Percentiles rank a stretch among this genome's conserved stretches.
Conservation (phyloP, 2,888 invertebrate genomes). For the Arge pagana region DNA sequence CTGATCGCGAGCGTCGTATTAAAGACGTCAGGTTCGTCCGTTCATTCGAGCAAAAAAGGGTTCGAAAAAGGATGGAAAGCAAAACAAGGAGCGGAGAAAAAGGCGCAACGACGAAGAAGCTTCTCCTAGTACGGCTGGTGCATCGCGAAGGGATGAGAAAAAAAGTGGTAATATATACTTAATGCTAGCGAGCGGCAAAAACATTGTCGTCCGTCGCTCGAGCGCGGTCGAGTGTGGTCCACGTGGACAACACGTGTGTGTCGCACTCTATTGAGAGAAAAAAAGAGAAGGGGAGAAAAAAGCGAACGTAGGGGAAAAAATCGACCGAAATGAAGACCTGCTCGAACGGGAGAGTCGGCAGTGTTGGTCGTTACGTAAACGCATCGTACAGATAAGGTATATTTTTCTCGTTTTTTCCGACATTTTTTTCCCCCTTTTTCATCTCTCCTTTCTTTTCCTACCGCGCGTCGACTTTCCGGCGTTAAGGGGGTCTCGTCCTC, state of each 20-base stretch:
- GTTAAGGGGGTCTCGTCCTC: too few relatives aligned
- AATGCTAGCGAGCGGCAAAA: constrained; percentile 31
- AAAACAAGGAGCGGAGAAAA: too few relatives aligned
- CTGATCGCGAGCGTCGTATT: too few relatives aligned
- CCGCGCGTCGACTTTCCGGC: neutral
- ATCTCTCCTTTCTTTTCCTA: constrained; percentile 2
- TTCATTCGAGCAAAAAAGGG: too few relatives aligned
- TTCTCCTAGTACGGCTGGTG: too few relatives aligned
- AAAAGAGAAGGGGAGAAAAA: constrained; percentile 13
- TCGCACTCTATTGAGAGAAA: constrained; percentile 5
- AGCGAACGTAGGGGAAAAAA: constrained; percentile 11
- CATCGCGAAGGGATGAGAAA: constrained; percentile 9
- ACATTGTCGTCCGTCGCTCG: constrained; percentile 29
- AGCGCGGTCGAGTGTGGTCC: constrained; percentile 30
- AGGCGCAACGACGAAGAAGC: too few relatives aligned
- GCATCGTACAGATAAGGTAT: constrained; percentile 14
- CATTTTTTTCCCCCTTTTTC: constrained; percentile 7
- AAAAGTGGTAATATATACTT: constrained; percentile 30
- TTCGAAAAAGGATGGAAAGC: too few relatives aligned
- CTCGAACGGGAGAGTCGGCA: constrained; percentile 17
- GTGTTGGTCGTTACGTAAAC: constrained; percentile 20
- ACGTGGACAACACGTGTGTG: constrained; percentile 43
- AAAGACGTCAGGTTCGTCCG: too few relatives aligned
- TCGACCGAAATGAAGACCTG: constrained; percentile 31
- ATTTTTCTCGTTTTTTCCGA: neutral